Evolutionary conservation across 2,888 invertebrate genomes (phyloP), one percentile per base, ranked within the genome.

Genomic region (Amaurobius ferox): DNA sequence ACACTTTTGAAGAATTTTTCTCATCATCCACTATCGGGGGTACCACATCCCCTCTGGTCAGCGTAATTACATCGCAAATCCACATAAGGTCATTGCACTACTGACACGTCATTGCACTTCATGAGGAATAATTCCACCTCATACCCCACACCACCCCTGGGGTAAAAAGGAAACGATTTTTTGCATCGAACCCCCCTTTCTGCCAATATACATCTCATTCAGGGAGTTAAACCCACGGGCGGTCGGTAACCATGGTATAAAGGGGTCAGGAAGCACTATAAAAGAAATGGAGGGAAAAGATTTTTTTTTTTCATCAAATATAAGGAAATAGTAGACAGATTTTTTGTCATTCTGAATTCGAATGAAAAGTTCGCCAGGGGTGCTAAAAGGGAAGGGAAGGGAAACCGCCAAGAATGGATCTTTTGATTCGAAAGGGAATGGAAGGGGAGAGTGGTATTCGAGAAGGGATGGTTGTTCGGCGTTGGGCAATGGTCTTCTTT

Each of bases 111-210:
- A 79, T 44, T 55, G 72, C 67, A 55, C 79, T 79, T 79, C 67
- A 79, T 79, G 72, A 73, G 66, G 79, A 79, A 79, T 79, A 29
- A 79, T 73, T 79, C 67, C 67, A 67, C 40, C 79, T 66, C 64
- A 44, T 13, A 55, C 55, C 55, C 23, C 55, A 1, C 16, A 2
- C 32, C 26, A 39, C 79, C 64, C 48, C 13, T 11, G 26, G 66
- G 72, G 62, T 30, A 32, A 67, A 71, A 73, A 73, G 79, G 73
- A 79, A 73, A 40, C 55, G 70, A 78, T 79, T 72, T 79, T 79
- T 79, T 73, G 55, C 30, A 16, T 62, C 23, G n/a, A 23, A 19
- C 67, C 67, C 66, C n/a, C 66, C 44, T 55, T 77, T 44, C 62
- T 35, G 29, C 30, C 76, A 44, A 30, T 66, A 55, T 55, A 55